These are phyloP conservation scores for Sciaenops ocellatus DNA, from an alignment of 2,797 vertebrate species.

Conservation along the genomic window DNA sequence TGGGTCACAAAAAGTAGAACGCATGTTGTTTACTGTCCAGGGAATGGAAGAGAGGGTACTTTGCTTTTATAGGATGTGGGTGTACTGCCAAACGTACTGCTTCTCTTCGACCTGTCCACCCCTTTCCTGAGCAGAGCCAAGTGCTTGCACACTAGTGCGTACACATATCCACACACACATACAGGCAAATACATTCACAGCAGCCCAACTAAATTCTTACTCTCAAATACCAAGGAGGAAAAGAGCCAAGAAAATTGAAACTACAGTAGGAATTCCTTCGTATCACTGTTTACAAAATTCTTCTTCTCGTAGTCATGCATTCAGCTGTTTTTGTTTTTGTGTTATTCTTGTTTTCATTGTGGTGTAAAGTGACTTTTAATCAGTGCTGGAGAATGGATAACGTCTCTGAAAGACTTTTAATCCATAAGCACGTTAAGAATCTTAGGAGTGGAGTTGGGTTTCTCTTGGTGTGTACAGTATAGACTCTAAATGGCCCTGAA, in stretches of 20 bases:
- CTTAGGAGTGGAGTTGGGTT: constrained; percentile 68
- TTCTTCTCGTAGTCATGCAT: constrained; percentile 15
- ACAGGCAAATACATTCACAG: constrained; percentile 22
- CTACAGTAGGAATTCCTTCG: constrained; percentile 18
- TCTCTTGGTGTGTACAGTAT: constrained; percentile 57
- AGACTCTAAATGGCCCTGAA: constrained; percentile 54
- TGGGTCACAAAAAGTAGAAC: constrained; percentile 45
- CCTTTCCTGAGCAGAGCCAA: constrained; percentile 63
- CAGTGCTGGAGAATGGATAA: constrained; percentile 56
- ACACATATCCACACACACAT: constrained; percentile 18
- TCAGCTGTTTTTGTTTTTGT: constrained; percentile 37
- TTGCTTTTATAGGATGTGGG: constrained; percentile 70
- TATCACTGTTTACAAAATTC: constrained; percentile 30
- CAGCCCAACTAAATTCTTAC: constrained; percentile 21
- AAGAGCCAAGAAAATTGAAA: constrained; percentile 42
- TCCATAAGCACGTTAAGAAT: constrained; percentile 73
- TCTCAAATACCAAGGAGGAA: constrained; percentile 25
- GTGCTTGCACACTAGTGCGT: constrained; percentile 25
- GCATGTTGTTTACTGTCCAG: constrained; percentile 67
- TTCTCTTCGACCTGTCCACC: constrained; percentile 69
- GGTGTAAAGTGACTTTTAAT: constrained; percentile 59
- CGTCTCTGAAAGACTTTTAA: constrained; percentile 68
- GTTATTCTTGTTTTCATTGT: constrained; percentile 34
- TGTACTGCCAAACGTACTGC: constrained; percentile 73
- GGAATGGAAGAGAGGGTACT: constrained; percentile 56